Conservation (phyloP, 2,888 invertebrate genomes). For the Rutpela maculata region DNA sequence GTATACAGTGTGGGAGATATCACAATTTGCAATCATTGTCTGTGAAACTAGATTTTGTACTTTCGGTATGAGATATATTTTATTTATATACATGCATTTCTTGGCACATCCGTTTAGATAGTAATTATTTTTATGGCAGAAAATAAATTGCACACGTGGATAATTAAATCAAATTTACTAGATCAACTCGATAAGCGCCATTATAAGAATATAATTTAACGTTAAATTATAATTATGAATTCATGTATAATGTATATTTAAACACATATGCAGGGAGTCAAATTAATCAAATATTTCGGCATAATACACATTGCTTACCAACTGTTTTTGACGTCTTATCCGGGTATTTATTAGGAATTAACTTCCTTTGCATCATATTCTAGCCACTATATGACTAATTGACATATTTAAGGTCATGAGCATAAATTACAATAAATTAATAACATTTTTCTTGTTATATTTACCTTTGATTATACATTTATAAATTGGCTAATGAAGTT, state of each 20-base stretch:
- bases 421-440: too few species aligned
- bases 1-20: too few species aligned
- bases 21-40: too few species aligned
- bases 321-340: slow-evolving; percentile 13
- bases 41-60: neutral
- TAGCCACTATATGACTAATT: slow-evolving; percentile 2
- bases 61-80: neutral
- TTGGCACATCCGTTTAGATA: slow-evolving; percentile 24
- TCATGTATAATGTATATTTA: too few species aligned
- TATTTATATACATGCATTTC: slow-evolving; percentile 15
- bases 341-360: neutral
- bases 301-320: neutral
- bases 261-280: too few species aligned
- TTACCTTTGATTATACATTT: neutral
- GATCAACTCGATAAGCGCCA: neutral
- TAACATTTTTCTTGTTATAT: neutral
- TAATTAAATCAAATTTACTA: slow-evolving; percentile 11
- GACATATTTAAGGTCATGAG: neutral
- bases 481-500: slow-evolving; percentile 6
- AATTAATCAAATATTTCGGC: too few species aligned
- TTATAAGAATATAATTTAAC: too few species aligned
- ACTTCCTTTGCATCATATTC: neutral
- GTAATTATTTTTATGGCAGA: slow-evolving; percentile 30
- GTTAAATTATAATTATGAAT: too few species aligned
- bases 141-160: slow-evolving; percentile 29